Evolutionary conservation across 2,113 vertebrate species (phyloP), one percentile per base, ranked within the genome.

Genomic region (Nesoenas mayeri): DNA sequence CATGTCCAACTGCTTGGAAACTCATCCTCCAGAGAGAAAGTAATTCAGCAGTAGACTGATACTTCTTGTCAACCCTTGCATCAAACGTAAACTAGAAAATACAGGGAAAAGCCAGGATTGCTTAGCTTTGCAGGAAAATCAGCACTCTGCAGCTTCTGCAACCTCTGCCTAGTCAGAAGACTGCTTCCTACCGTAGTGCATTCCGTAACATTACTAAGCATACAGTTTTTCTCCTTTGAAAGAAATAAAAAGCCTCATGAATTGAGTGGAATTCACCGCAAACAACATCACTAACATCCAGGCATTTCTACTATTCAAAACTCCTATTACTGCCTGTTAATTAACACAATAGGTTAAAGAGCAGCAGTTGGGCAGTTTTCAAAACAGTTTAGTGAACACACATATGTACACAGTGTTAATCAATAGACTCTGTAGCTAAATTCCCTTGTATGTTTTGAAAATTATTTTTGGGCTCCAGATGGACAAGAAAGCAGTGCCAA

Each of bases 381-480:
- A 58, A 34, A 85, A 47, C 65, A 50, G 53, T 44, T 82, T 31
- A 85, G 54, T 51, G 50, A 78, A 80, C 40, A 57, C 0, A 73
- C 44, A 74, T 20, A 86, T 0, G 4, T 25, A 69, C 3, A 4
- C 16, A 65, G 40, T 36, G n/a, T 50, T 90, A 60, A 51, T 53
- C 75, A 51, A 58, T 36, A 82, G 28, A 54, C 9, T 50, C 42
- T 48, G 36, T 47, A 60, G 53, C 64, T 80, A 50, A 77, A 74
- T 86, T 83, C 64, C 15, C 64, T 58, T 8, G 31, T 64, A 84
- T 61, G 79, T 82, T 93, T 89, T 79, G 61, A 79, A 89, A 47
- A 61, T 50, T 89, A 83, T 86, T 95, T 96, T 83, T 80, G 89
- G 86, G 29, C 69, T 95, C 83, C 89, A 93, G 85, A 94, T 90